These are phyloP conservation scores for Anthopleura sola DNA, from an alignment of 64 coral and sea anemone species.

Conservation along the genomic window DNA sequence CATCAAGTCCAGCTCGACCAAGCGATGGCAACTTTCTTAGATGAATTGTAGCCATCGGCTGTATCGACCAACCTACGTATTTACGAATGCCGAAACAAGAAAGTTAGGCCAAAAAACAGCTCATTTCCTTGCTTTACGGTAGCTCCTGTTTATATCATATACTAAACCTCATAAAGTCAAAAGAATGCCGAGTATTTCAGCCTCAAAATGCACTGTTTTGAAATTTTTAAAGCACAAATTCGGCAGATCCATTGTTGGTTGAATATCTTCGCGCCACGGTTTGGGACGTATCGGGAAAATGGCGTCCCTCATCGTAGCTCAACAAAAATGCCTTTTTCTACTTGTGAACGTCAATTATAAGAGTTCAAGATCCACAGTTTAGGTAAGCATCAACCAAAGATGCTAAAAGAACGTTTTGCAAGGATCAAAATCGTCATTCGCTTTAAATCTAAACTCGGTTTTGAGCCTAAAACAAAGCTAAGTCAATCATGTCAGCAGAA, in stretches of 20 bases:
- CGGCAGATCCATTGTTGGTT: conserved; percentile 21
- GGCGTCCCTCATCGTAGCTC: conserved; percentile 36
- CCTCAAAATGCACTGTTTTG: not conserved
- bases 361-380: conserved; percentile 25
- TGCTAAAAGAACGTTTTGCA: conserved; percentile 1
- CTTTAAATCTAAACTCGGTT: not conserved
- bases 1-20: conserved; percentile 29
- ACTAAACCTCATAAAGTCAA: not conserved
- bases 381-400: not conserved
- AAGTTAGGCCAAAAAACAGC: conserved; percentile 15
- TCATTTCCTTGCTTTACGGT: conserved; percentile 32
- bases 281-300: conserved; percentile 69
- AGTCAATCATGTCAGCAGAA: conserved; percentile 14
- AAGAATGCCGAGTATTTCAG: conserved; percentile 12
- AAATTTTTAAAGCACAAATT: conserved; percentile 16
- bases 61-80: conserved; percentile 27
- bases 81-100: conserved; percentile 42
- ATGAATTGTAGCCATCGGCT: conserved; percentile 14
- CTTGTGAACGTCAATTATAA: not conserved
- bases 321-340: conserved; percentile 16
- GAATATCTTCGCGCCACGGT: conserved; percentile 66
- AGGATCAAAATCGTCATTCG: not conserved
- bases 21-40: conserved; percentile 23
- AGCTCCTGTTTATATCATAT: not conserved
- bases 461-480: not conserved